phyloP scores from a whole-genome alignment of 2,888 invertebrate genomes.

The Corbicula japonica region DNA sequence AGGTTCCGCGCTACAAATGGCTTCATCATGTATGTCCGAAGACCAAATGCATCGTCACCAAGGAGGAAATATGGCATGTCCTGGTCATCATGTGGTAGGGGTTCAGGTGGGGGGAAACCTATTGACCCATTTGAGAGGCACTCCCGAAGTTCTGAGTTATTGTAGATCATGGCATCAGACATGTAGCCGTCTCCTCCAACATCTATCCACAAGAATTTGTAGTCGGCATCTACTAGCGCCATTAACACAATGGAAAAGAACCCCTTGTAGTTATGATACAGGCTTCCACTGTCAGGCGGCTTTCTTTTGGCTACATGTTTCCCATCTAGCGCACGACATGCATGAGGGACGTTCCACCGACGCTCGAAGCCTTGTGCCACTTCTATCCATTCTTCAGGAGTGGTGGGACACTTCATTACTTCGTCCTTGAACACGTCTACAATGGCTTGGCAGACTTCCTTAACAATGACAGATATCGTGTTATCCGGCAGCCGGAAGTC shows the following conservation, averaged over 20 bases:
- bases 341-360: conserved; percentile 70
- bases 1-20: conserved; percentile 59
- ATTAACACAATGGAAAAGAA: conserved; percentile 66
- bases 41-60: conserved; percentile 72
- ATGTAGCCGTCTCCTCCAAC: conserved; percentile 44
- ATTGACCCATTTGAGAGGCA: conserved; percentile 54
- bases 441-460: conserved; percentile 70
- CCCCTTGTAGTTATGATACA: conserved; percentile 71
- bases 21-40: conserved; percentile 69
- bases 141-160: conserved; percentile 56
- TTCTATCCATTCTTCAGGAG: conserved; percentile 59
- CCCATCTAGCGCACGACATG: conserved; percentile 70
- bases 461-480: conserved; percentile 57
- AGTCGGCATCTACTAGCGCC: conserved; percentile 65
- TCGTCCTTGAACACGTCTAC: conserved; percentile 63
- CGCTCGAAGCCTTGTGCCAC: conserved; percentile 55
- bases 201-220: conserved; percentile 53
- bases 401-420: conserved; percentile 56
- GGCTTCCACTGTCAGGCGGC: conserved; percentile 55
- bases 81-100: conserved; percentile 55
- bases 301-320: conserved; percentile 68
- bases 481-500: conserved; percentile 67
- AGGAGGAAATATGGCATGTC: conserved; percentile 66
- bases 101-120: conserved; percentile 50
- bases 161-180: conserved; percentile 59